Evolutionary conservation across 1,140 invertebrate species (phyloP), one percentile per base, ranked within the genome.

Genomic region (Pygmarrhopalites habei): DNA sequence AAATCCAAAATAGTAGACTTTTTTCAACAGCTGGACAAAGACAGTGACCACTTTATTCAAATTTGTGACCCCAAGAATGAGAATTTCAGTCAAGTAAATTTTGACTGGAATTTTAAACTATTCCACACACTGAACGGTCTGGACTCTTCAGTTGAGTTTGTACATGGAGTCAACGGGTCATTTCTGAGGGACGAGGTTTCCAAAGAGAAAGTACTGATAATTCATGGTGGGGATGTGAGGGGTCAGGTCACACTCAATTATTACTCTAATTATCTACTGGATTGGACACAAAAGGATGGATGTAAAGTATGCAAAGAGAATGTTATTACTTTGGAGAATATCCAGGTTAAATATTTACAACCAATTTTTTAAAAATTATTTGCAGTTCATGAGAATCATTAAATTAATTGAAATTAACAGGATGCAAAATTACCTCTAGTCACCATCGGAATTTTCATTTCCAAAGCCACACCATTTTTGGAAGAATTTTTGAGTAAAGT

Each of bases 91-190:
- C 86, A 58, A 80, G 87, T 65, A 82, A 82, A 52, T 90, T 99
- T 23, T 86, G 87, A 59, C 77, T 99, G 19, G 96, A 99, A 77
- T 87, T 87, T 90, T 4, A 80, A 84, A 51, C 87, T 99, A 63
- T 99, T 99, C 76, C 94, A 98, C 77, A 98, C 95, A 79, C 78
- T 99, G 0, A 85, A 93, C 78, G 94, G 92, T 21, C 90, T 89
- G 65, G 75, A 85, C 52, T 85, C 90, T 90, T 81, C 83, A 82
- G 71, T 68, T 14, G 69, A 71, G 58, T 21, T 49, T 10, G 21
- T 49, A 7, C 7, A 12, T 14, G 23, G 10, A 15, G 47, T 12
- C 14, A 23, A 23, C 12, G 47, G 47, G 14, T 12, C 7, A 10
- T 7, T 12, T 10, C 21, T 55, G 51, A 55, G 29, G 71, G 97